Conservation (phyloP, 1,140 invertebrate species). For the Drusus annulatus region DNA sequence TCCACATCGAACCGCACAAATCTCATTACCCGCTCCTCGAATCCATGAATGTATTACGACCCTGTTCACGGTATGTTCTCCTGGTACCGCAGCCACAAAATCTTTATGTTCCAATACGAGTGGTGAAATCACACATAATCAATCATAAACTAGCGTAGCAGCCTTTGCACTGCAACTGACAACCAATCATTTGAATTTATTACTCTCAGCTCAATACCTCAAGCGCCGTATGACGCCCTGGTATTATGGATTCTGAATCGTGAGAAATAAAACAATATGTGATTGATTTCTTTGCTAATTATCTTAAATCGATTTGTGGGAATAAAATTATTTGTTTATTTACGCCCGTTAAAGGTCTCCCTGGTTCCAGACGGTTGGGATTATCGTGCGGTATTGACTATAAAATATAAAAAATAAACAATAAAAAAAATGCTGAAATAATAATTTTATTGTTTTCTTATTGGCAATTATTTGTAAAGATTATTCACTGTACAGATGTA, state of each 20-base stretch:
- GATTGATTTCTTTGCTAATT: conserved; percentile 23
- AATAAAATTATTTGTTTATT: no score
- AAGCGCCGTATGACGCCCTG: conserved; percentile 31
- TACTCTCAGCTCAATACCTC: conserved; percentile 30
- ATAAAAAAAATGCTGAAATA: no score
- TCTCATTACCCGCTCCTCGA: conserved; percentile 23
- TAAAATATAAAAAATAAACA: no score
- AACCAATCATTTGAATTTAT: conserved; percentile 46
- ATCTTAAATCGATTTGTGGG: no score
- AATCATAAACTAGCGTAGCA: conserved; percentile 37
- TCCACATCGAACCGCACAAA: conserved; percentile 27
- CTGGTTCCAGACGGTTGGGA: no score
- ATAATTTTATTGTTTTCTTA: no score
- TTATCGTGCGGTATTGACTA: no score
- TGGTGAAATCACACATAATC: conserved; percentile 37
- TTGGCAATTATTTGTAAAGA: no score
- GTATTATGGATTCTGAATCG: conserved; percentile 20
- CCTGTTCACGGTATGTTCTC: background rate
- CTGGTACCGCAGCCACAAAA: conserved; percentile 17
- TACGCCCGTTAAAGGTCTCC: no score
- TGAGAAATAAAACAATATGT: conserved; percentile 35
- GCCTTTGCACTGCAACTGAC: conserved; percentile 37
- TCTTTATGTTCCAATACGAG: conserved; percentile 7
- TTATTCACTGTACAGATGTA: no score
- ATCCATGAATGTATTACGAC: conserved; percentile 21